phyloP scores from a whole-genome alignment of 1,140 invertebrate genomes.

The Chelonus insularis region DNA sequence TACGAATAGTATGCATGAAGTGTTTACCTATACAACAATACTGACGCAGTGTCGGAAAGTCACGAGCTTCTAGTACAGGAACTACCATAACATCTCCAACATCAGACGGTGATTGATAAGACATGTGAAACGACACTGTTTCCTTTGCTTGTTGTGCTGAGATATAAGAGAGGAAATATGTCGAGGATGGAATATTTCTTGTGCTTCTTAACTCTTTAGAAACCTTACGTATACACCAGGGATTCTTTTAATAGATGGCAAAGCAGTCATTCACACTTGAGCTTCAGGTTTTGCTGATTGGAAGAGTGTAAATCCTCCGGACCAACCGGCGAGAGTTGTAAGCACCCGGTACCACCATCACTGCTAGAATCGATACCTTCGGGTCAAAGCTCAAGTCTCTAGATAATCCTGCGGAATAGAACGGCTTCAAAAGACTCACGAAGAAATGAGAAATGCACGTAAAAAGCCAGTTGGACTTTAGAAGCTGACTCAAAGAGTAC shows the following conservation, averaged over 20 bases:
- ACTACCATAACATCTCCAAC: background rate
- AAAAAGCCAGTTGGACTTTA: constrained; percentile 3
- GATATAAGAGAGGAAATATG: too few species aligned
- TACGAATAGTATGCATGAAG: background rate
- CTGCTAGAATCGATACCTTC: constrained; percentile 36
- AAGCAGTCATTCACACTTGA: too few species aligned
- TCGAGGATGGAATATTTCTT: too few species aligned
- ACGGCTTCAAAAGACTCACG: constrained; percentile 1
- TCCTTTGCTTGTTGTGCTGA: too few species aligned
- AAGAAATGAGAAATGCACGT: constrained; percentile 7
- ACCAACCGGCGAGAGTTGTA: background rate
- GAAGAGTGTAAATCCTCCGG: background rate
- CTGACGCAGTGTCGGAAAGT: background rate
- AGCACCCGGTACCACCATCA: background rate
- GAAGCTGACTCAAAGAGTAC: too few species aligned
- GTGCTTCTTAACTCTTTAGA: too few species aligned
- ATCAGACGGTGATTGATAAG: background rate
- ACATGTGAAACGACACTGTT: background rate
- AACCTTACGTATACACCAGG: too few species aligned
- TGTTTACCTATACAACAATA: background rate
- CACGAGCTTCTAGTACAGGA: background rate
- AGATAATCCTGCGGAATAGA: constrained; percentile 40
- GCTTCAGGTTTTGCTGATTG: background rate
- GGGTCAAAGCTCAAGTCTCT: constrained; percentile 42
- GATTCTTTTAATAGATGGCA: too few species aligned